Evolutionary conservation across 2,888 invertebrate genomes (phyloP), one percentile per base, ranked within the genome.

Genomic region (Drepana falcataria): DNA sequence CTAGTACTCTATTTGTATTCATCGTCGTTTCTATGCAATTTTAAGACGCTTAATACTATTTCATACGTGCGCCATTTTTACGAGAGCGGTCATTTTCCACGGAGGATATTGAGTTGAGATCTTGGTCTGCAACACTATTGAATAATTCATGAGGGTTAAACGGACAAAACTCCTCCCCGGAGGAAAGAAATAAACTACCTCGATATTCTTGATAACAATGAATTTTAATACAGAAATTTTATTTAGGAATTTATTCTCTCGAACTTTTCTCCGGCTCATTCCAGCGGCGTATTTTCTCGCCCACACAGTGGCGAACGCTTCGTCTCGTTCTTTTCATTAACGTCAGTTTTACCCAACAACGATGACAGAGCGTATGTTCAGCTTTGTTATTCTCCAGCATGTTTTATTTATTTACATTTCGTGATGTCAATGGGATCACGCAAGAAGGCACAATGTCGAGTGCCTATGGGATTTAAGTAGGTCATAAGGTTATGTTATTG

Each of bases 71-170:
- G 60, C 60, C 64, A 66, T 68, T 75, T 68, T 73, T 68, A 63
- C 69, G 62, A 69, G 60, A 71, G 61, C 59, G 66, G 69, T 72
- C 69, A 71, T 75, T 71, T 71, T 69, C 61, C 56, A 59, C 57
- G 56, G 58, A 69, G 63, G 69, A 71, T 78, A 78, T 77, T 65
- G 72, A 70, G 73, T 68, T 61, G 69, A 72, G 71, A 69, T 73
- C 68, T 70, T 67, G 70, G 65, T 73, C 69, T 73, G 73, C 70
- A 71, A 61, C 66, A 61, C 65, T 57, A 56, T 60, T 82, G 77
- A 80, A 83, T 81, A 60, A 81, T 81, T 79, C 80, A 83, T 77
- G 66, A 75, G 75, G 71, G 71, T 70, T 77, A 81, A 81, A 77
- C 73, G 79, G 74, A 74, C 75, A 73, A 73, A 72, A 74, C 68